Evolutionary conservation across 2,797 vertebrate species (phyloP).

Genomic region (Liparis tanakae): DNA sequence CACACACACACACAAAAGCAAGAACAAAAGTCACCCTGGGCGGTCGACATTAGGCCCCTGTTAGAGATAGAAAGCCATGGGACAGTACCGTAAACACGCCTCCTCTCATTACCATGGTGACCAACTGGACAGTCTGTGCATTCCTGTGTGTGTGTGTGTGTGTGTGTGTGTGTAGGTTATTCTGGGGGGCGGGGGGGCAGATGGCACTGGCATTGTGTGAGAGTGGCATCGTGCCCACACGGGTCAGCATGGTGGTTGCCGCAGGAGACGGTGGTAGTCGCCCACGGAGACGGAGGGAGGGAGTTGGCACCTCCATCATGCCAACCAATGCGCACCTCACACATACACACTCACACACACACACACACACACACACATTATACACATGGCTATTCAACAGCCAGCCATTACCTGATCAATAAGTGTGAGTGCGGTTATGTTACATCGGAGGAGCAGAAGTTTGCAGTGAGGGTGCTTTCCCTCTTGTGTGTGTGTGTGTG

Average conservation of each 20-base stretch:
- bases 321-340: conserved; percentile 26
- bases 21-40: conserved; percentile 61
- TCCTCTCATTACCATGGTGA: conserved; percentile 82
- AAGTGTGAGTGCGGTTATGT: conserved; percentile 26
- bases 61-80: conserved; percentile 56
- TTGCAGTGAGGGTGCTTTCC: conserved; percentile 40
- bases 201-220: conserved; percentile 59
- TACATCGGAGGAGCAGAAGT: conserved; percentile 33
- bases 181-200: conserved; percentile 20
- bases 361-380: conserved; percentile 11
- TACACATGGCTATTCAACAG: conserved; percentile 18
- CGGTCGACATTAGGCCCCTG: conserved; percentile 50
- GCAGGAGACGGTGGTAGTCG: conserved; percentile 75
- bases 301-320: conserved; percentile 41
- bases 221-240: conserved; percentile 52
- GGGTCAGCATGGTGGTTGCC: conserved; percentile 59
- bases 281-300: conserved; percentile 56
- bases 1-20: conserved; percentile 23
- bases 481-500: conserved; percentile 16
- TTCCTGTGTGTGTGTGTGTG: conserved; percentile 37
- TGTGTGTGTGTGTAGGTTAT: conserved; percentile 24
- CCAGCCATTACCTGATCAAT: conserved; percentile 39
- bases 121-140: conserved; percentile 65
- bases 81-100: conserved; percentile 87
- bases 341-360: not conserved